Evolutionary conservation across 2,797 vertebrate species (phyloP).

Genomic region (Gambusia yucatana): DNA sequence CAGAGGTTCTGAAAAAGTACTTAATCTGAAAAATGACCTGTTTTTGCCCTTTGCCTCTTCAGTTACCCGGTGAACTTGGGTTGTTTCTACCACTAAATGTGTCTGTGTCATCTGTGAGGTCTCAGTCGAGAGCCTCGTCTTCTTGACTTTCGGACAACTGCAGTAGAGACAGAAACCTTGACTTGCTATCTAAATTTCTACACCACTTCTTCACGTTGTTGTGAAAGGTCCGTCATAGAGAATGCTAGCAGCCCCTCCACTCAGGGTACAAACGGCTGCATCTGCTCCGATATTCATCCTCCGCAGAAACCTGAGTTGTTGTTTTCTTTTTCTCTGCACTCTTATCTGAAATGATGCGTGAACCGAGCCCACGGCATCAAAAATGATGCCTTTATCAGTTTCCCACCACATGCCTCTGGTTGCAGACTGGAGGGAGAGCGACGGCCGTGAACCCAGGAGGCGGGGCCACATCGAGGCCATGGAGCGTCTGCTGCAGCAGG

Average conservation of each 20-base stretch:
- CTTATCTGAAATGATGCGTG: no score
- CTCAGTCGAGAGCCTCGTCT: background rate
- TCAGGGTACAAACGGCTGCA: background rate
- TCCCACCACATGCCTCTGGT: conserved; percentile 6
- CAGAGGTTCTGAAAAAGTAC: background rate
- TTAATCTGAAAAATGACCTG: background rate
- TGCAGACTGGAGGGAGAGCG: conserved; percentile 95
- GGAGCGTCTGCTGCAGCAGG: conserved; percentile 94
- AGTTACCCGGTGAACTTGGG: background rate
- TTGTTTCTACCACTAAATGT: background rate
- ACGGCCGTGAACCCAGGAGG: conserved; percentile 86
- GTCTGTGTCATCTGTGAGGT: background rate
- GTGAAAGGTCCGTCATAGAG: background rate
- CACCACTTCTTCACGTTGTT: background rate
- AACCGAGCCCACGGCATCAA: background rate
- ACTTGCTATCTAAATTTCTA: background rate
- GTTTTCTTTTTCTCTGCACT: background rate
- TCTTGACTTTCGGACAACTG: background rate
- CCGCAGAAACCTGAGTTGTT: background rate
- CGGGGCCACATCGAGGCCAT: conserved; percentile 91
- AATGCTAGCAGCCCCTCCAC: background rate
- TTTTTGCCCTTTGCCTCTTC: background rate
- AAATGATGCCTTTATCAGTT: background rate
- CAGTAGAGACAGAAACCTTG: background rate
- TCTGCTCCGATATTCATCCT: background rate